phyloP scores from a whole-genome alignment of 2,797 vertebrate species.

The Anguilla obscura region DNA sequence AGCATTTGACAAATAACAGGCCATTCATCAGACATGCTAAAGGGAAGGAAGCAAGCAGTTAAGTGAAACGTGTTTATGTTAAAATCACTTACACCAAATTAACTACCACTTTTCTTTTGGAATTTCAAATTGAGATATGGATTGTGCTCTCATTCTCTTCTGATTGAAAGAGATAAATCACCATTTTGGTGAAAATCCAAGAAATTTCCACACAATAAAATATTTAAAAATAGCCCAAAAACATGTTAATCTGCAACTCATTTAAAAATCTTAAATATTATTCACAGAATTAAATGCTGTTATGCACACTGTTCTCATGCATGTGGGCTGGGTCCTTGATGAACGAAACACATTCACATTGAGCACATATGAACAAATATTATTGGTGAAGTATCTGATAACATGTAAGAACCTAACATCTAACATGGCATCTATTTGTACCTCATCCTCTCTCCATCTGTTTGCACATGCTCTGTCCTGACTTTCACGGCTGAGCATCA shows the following conservation, averaged over 20 bases:
- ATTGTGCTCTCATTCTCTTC: conserved; percentile 23
- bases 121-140: conserved; percentile 31
- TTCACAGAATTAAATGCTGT: background rate
- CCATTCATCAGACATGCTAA: conserved; percentile 47
- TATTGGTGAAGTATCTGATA: background rate
- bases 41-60: conserved; percentile 46
- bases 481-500: conserved; percentile 46
- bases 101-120: conserved; percentile 33
- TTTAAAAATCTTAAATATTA: background rate
- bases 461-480: conserved; percentile 39
- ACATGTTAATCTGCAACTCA: background rate
- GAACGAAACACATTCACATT: background rate
- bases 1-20: conserved; percentile 52
- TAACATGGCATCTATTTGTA: conserved; percentile 24
- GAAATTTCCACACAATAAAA: background rate
- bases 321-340: background rate
- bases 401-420: background rate
- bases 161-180: conserved; percentile 14
- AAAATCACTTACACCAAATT: conserved; percentile 48
- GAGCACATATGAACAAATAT: background rate
- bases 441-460: conserved; percentile 34
- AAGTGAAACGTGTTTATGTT: conserved; percentile 45
- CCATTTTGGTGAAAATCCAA: background rate
- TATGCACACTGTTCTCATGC: background rate
- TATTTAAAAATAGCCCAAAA: background rate